Conservation (phyloP, 37 sponge, comb jelly and placozoan species). For the Diacarnus erythraeanus region DNA sequence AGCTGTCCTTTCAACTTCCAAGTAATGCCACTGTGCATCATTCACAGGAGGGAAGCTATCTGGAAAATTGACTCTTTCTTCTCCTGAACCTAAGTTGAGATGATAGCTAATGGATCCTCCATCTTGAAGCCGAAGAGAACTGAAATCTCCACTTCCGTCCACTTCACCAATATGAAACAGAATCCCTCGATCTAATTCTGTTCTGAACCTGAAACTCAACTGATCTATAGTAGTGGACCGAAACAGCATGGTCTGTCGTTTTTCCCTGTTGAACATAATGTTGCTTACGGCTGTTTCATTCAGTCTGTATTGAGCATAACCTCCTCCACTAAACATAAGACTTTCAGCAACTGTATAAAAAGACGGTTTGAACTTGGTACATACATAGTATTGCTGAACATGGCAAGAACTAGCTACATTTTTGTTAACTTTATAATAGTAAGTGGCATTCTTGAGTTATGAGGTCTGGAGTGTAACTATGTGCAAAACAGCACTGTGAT, state of each 20-base stretch:
- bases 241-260: background rate
- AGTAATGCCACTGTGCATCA: slow-evolving; percentile 46
- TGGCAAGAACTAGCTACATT: no score
- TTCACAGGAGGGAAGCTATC: background rate
- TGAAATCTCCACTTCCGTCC: slow-evolving; percentile 7
- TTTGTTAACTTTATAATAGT: no score
- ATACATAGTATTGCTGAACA: no score
- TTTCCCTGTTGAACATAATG: background rate
- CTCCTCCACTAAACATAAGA: slow-evolving; percentile 35
- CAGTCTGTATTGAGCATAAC: slow-evolving; percentile 46
- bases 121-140: slow-evolving; percentile 25
- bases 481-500: no score
- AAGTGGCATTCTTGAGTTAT: no score
- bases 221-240: background rate
- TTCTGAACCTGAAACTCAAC: slow-evolving; percentile 37
- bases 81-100: slow-evolving; percentile 41
- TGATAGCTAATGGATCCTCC: slow-evolving; percentile 18
- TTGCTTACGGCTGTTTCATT: background rate
- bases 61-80: slow-evolving; percentile 1
- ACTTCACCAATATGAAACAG: slow-evolving; percentile 3
- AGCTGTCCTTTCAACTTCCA: slow-evolving; percentile 28
- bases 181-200: background rate
- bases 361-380: no score
- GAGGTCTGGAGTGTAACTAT: no score
- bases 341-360: slow-evolving; percentile 28